Base-by-base conservation (phyloP, 2,113 vertebrate species). In the Oryzias melastigma region DNA sequence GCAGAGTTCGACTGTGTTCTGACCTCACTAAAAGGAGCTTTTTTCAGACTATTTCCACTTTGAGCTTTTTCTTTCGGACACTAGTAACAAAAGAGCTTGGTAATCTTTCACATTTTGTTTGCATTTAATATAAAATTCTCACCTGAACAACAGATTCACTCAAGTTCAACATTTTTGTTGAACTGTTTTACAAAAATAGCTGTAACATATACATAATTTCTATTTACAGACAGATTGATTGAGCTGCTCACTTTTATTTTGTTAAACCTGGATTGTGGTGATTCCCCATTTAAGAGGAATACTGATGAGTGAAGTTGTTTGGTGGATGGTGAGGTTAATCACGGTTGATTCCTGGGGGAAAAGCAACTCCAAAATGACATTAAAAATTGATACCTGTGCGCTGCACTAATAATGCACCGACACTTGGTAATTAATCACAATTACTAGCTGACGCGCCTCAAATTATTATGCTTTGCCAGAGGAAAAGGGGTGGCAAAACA, bases 351-450 rank as follows among this genome's bases (percentile, higher is more conserved):
- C 84, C 85, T 69, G 10, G 73, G 83, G 81, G 81, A 87, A 78
- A 79, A 77, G 73, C 60, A 17, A 83, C 75, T 71, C 73, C 77
- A 68, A 71, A 80, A 83, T 82, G 78, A 62, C 70, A 68, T 78
- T 62, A 77, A 89, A 89, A 92, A 92, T 89, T 78, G 82, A 91
- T 90, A 92, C 85, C 90, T 90, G 83, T 83, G 84, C 78, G 74
- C 52, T 61, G 71, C 64, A 62, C 79, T 90, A 89, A 91, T 81
- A 86, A 77, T 63, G 73, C 48, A 71, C 73, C 72, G 81, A 85
- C 80, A 82, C 70, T 44, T 20, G 72, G 83, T 89, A 89, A 91
- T 93, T 88, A 83, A 91, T 92, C 91, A 92, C 87, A 89, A 92
- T 93, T 92, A 91, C 68, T n/a, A 58, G 20, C 61, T 78, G 88